These are phyloP conservation scores for Anagyrus pseudococci DNA, from an alignment of 2,888 invertebrate species.

Conservation along the genomic window DNA sequence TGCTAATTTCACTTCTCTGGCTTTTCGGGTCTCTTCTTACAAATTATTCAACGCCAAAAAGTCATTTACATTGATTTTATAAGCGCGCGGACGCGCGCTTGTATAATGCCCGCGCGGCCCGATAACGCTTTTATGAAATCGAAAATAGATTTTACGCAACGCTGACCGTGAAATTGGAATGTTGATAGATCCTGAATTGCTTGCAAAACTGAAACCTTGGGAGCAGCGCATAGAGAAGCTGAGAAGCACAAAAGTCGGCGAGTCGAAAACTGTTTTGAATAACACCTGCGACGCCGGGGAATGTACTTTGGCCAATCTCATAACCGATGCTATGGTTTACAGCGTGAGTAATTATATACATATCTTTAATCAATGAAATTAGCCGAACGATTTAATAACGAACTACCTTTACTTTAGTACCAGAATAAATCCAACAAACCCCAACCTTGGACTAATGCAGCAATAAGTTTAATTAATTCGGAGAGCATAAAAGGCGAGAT, in stretches of 20 bases:
- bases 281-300: slow-evolving; percentile 68
- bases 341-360: slow-evolving; percentile 64
- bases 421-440: slow-evolving; percentile 62
- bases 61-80: no score
- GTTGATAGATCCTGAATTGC: slow-evolving; percentile 66
- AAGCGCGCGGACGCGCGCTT: no score
- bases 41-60: no score
- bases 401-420: slow-evolving; percentile 56
- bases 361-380: slow-evolving; percentile 1
- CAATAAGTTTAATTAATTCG: slow-evolving; percentile 72
- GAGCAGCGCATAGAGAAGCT: slow-evolving; percentile 65
- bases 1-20: no score
- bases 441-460: slow-evolving; percentile 70
- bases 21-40: no score
- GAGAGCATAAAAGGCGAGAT: slow-evolving; percentile 77
- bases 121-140: no score
- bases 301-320: slow-evolving; percentile 77
- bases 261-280: slow-evolving; percentile 66
- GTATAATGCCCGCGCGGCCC: no score
- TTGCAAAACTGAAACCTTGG: slow-evolving; percentile 69
- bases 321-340: slow-evolving; percentile 75
- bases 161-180: not conserved
- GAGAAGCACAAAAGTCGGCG: slow-evolving; percentile 68
- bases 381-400: not conserved
- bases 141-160: not conserved